phyloP scores from a whole-genome alignment of 2,888 invertebrate species.

The Gymnosoma rotundatum region DNA sequence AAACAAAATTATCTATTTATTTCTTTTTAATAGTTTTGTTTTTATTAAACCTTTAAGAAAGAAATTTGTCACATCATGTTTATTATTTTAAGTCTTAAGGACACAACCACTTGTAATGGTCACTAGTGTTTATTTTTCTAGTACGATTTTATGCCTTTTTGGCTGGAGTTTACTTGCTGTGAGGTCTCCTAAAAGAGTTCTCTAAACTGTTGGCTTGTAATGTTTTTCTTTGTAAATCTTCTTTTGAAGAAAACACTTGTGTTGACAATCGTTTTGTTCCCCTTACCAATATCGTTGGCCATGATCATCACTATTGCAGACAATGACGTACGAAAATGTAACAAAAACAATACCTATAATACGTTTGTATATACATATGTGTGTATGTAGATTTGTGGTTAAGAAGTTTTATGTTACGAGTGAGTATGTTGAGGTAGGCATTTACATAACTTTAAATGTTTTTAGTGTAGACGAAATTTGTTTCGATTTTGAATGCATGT shows the following conservation, averaged over 20 bases:
- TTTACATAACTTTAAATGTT: not conserved
- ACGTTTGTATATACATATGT: too few species aligned
- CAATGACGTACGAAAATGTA: slow-evolving; percentile 37
- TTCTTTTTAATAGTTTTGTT: slow-evolving; percentile 53
- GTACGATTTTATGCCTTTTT: slow-evolving; percentile 56
- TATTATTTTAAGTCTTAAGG: slow-evolving; percentile 57
- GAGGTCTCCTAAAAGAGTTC: slow-evolving; percentile 41
- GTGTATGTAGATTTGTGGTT: not conserved
- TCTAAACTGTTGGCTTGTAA: slow-evolving; percentile 10
- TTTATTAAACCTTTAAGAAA: slow-evolving; percentile 38
- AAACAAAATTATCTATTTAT: slow-evolving; percentile 47
- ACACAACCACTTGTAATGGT: slow-evolving; percentile 58
- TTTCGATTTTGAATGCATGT: slow-evolving; percentile 1
- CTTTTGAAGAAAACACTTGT: slow-evolving; percentile 57
- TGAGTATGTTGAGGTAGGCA: slow-evolving; percentile 11
- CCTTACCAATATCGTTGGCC: not conserved
- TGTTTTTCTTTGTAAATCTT: slow-evolving; percentile 56
- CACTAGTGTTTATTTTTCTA: slow-evolving; percentile 58
- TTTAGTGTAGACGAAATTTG: not conserved
- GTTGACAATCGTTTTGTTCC: slow-evolving; percentile 62
- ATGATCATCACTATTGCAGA: slow-evolving; percentile 19
- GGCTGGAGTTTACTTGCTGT: slow-evolving; percentile 43
- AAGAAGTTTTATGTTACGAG: slow-evolving; percentile 6
- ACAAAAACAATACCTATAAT: not conserved
- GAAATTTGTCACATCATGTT: slow-evolving; percentile 71